Evolutionary conservation across 2,888 invertebrate species (phyloP).

Genomic region (Sycophila texana): DNA sequence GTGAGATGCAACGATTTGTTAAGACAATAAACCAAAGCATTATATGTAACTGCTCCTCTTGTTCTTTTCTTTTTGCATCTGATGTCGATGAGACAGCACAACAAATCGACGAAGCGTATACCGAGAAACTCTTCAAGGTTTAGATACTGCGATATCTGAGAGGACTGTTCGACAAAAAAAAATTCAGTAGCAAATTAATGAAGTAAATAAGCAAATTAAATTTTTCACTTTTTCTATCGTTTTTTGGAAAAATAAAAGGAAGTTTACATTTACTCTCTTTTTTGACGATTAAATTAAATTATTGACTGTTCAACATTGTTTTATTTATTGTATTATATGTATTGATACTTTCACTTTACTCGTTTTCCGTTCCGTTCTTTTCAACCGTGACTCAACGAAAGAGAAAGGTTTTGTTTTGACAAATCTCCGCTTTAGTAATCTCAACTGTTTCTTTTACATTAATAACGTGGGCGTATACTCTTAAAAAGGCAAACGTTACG

Average conservation of each 20-base stretch:
- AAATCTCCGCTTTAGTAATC: conserved; percentile 62
- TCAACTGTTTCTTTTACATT: too few species aligned
- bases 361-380: conserved; percentile 10
- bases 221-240: too few species aligned
- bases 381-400: conserved; percentile 71
- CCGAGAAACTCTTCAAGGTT: conserved; percentile 35
- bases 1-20: too few species aligned
- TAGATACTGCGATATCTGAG: conserved; percentile 14
- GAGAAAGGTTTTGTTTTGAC: conserved; percentile 70
- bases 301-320: too few species aligned
- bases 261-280: too few species aligned
- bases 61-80: conserved; percentile 11
- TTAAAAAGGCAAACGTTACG: too few species aligned
- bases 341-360: background rate
- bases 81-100: conserved; percentile 16
- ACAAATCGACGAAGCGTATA: conserved; percentile 28
- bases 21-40: background rate
- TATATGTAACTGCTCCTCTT: background rate
- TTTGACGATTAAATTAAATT: too few species aligned
- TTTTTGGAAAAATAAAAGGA: too few species aligned
- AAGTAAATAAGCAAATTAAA: too few species aligned
- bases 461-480: too few species aligned
- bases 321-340: background rate
- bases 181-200: too few species aligned
- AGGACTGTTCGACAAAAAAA: too few species aligned